Evolutionary conservation across 1,140 invertebrate species (phyloP).

Genomic region (Ericerus pela): DNA sequence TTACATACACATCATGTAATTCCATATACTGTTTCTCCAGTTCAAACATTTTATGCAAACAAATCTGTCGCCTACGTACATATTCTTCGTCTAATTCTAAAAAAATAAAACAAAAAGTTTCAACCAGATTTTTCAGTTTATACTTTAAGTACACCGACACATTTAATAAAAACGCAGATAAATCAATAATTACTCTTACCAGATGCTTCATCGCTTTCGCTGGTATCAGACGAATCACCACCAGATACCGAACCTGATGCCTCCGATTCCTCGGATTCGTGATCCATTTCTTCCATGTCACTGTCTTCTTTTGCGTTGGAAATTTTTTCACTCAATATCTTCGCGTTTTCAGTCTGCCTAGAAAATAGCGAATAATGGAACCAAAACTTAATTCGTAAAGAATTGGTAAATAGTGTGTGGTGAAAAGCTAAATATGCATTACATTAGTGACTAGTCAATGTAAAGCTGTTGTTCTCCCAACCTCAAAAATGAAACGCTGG

Average conservation of each 20-base stretch:
- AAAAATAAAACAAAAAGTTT: background rate
- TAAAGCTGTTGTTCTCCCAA: no score
- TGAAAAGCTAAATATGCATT: no score
- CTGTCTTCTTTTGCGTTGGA: slow-evolving; percentile 6
- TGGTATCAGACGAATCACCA: background rate
- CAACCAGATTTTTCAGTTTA: background rate
- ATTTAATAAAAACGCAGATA: background rate
- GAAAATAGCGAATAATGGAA: no score
- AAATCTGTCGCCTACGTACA: slow-evolving; percentile 63
- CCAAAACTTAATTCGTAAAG: no score
- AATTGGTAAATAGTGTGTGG: no score
- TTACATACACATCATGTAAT: slow-evolving; percentile 14
- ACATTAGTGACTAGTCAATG: no score
- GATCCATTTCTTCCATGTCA: slow-evolving; percentile 4
- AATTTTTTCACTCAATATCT: no score
- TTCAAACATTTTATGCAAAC: slow-evolving; percentile 69
- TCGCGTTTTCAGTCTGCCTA: no score
- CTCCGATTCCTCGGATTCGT: background rate
- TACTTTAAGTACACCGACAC: background rate
- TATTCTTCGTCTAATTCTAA: slow-evolving; percentile 83
- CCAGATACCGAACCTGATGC: background rate
- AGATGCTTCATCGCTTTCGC: background rate
- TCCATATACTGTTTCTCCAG: slow-evolving; percentile 71
- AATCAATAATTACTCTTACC: background rate
- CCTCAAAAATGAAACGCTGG: no score